Evolutionary conservation across 2,113 vertebrate species (phyloP).

Genomic region (Aldabrachelys gigantea): DNA sequence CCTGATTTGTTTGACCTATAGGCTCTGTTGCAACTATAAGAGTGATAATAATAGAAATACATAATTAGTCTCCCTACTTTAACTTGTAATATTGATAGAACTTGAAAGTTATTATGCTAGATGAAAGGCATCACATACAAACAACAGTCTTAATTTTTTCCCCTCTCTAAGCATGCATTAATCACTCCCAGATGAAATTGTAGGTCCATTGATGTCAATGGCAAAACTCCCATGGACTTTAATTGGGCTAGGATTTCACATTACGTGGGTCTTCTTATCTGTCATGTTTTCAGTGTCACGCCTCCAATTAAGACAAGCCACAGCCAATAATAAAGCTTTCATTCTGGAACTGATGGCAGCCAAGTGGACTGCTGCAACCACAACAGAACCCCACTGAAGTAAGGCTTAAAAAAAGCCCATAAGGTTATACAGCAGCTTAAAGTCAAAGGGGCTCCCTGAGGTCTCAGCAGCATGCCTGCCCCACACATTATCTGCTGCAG

Average conservation of each 20-base stretch:
- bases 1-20: neutral
- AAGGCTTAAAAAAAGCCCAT: neutral
- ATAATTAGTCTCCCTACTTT: neutral
- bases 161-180: neutral
- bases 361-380: neutral
- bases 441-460: neutral
- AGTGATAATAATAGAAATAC: neutral
- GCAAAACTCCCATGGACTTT: neutral
- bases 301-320: neutral
- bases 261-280: neutral
- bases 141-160: neutral
- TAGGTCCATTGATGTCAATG: neutral
- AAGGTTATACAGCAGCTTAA: neutral
- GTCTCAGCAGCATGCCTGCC: neutral
- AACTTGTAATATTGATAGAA: neutral
- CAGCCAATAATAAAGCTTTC: neutral
- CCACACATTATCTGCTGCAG: neutral
- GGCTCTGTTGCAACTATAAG: neutral
- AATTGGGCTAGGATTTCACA: neutral
- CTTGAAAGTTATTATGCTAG: neutral
- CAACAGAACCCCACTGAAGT: neutral
- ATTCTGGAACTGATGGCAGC: neutral
- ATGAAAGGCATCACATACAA: neutral
- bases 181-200: neutral
- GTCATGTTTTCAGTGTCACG: neutral